Conservation (phyloP, 92 coral and sea anemone species). For the Montipora capitata region DNA sequence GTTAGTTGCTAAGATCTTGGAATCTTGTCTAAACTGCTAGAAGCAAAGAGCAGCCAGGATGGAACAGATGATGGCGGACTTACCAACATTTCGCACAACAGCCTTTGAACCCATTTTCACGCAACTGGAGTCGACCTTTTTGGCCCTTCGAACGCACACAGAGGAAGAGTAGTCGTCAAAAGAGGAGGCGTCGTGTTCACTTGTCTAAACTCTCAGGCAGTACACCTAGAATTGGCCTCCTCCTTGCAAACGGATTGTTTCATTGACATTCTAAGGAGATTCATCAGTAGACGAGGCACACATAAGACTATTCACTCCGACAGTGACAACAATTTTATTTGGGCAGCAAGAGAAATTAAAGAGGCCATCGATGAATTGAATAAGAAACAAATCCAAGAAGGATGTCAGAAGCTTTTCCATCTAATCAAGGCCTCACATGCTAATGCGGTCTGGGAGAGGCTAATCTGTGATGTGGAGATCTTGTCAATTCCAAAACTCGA, state of each 20-base stretch:
- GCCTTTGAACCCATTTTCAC: constrained; percentile 70
- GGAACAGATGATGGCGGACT: constrained; percentile 67
- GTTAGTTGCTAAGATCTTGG: constrained; percentile 34
- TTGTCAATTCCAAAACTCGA: too few relatives aligned
- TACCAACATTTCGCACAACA: constrained; percentile 43
- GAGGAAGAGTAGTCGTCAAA: constrained; percentile 60
- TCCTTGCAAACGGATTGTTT: constrained; percentile 56
- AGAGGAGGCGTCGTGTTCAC: constrained; percentile 73
- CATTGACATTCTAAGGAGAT: constrained; percentile 46
- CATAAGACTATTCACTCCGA: constrained; percentile 57
- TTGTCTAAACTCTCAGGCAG: constrained; percentile 60
- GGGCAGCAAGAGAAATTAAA: constrained; percentile 50
- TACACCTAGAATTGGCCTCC: constrained; percentile 56
- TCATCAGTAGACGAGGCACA: constrained; percentile 57
- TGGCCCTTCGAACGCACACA: constrained; percentile 56
- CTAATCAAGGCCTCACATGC: constrained; percentile 53
- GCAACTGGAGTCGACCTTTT: constrained; percentile 66
- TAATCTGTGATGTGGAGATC: neutral
- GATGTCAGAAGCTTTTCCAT: constrained; percentile 44
- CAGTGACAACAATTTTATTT: constrained; percentile 54
- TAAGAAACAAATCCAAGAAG: constrained; percentile 36
- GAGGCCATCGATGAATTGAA: constrained; percentile 57
- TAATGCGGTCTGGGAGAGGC: constrained; percentile 49
- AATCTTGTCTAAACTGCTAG: constrained; percentile 55
- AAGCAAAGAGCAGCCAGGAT: constrained; percentile 48